These are phyloP conservation scores for Somateria mollissima DNA, from an alignment of 2,797 vertebrate genomes.

Conservation along the genomic window DNA sequence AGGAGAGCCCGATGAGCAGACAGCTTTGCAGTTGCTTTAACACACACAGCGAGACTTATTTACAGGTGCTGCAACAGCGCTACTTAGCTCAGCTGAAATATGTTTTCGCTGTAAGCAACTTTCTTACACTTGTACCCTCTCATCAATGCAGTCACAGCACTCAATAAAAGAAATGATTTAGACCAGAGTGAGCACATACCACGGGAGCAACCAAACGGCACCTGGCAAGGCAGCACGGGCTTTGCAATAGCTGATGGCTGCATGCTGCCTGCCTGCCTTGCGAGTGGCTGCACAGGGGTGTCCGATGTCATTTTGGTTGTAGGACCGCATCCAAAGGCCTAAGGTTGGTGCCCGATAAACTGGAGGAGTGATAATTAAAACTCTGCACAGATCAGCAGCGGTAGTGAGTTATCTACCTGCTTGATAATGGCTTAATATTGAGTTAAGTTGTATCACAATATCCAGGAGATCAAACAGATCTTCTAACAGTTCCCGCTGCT, in stretches of 20 bases:
- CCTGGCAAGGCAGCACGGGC: neutral
- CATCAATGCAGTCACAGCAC: neutral
- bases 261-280: accelerated
- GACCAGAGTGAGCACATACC: accelerated
- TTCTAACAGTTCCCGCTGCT: neutral
- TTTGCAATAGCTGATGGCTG: neutral
- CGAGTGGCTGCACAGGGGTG: accelerated
- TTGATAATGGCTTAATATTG: accelerated
- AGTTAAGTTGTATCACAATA: accelerated
- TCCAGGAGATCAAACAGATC: neutral
- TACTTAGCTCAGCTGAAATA: neutral
- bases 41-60: neutral
- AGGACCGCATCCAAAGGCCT: neutral
- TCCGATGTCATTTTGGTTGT: neutral
- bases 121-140: neutral
- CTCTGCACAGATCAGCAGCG: neutral
- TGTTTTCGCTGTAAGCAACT: neutral
- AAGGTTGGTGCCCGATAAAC: neutral
- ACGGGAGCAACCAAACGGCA: neutral
- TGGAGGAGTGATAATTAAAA: neutral
- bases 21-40: neutral
- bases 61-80: neutral
- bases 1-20: neutral
- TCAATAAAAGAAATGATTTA: neutral
- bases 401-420: accelerated